These are phyloP conservation scores for Tolmerus cingulatus DNA, from an alignment of 2,888 invertebrate genomes.

Conservation along the genomic window DNA sequence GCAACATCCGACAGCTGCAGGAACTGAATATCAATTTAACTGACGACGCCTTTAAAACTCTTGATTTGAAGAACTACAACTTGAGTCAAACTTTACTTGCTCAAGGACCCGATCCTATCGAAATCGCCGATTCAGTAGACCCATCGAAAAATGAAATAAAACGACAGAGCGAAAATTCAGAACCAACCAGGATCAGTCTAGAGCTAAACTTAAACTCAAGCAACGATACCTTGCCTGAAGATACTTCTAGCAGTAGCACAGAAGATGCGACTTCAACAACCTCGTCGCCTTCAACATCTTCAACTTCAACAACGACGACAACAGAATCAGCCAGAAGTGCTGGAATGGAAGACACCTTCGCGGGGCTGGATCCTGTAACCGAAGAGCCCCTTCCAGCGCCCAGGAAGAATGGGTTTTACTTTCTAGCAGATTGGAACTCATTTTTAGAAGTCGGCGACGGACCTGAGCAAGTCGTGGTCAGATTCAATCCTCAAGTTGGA, in stretches of 20 bases:
- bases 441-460: constrained; percentile 84
- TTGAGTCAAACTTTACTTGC: constrained; percentile 58
- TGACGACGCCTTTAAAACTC: constrained; percentile 60
- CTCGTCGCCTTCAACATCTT: constrained; percentile 42
- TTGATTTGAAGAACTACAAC: constrained; percentile 59
- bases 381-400: constrained; percentile 73
- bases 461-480: constrained; percentile 77
- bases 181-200: constrained; percentile 56
- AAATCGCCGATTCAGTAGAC: constrained; percentile 56
- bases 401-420: constrained; percentile 81
- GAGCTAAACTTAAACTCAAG: constrained; percentile 49
- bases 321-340: constrained; percentile 58
- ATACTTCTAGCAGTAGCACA: not conserved
- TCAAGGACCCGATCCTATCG: constrained; percentile 62
- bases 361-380: constrained; percentile 67
- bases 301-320: constrained; percentile 52
- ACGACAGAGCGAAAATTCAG: constrained; percentile 60
- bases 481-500: constrained; percentile 82
- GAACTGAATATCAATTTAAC: constrained; percentile 62
- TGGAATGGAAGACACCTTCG: constrained; percentile 76
- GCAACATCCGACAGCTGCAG: constrained; percentile 64
- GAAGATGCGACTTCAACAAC: constrained; percentile 1
- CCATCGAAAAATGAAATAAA: constrained; percentile 65
- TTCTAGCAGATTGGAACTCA: constrained; percentile 85
- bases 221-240: not conserved